Base-by-base conservation (phyloP, 2,113 vertebrate species). In the Nettapus auritus region DNA sequence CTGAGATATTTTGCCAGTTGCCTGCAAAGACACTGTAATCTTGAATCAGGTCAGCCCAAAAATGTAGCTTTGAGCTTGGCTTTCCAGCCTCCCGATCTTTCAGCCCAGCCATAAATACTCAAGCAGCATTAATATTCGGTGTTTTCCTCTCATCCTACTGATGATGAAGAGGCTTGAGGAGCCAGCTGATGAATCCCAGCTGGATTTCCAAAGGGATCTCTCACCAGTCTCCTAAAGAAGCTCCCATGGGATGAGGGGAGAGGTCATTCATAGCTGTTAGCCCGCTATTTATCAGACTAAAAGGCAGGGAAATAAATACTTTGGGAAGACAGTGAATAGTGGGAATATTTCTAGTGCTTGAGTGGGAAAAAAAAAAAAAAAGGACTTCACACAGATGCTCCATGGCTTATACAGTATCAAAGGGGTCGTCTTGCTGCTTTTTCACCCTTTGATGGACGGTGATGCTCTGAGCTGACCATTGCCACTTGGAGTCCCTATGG, bases 201-300 rank as follows among this genome's bases (percentile, higher is more conserved):
- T 59, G 60, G 13, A 21, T 44, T 73, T 81, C 56, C 68, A 63
- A 7, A 77, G 40, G 40, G 38, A 4, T 48, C 34, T 71, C 66
- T 29, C 62, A 64, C 36, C 57, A 29, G 29, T 18, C 6, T 68
- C 31, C 22, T 64, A 8, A 28, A 59, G 52, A 15, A 71, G 18
- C 4, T 62, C 23, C 50, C 1, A 0, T 57, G 52, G 73, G 80
- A 40, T 25, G 26, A 50, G 44, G 38, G 44, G 22, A 25, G 34
- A 83, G 15, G 25, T 26, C 36, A 22, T 56, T 13, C 4, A 0
- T 7, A 20, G 13, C 22, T 83, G 38, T 31, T 57, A 42, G 4
- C 25, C 8, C 0, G 0, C 20, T 48, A 3, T 18, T 60, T 82
- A 53, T 9, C 8, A 5, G 33, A 29, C 11, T 34, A 13, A 50